Evolutionary conservation across 2,888 invertebrate species (phyloP).

Genomic region (Geotrupes spiniger): DNA sequence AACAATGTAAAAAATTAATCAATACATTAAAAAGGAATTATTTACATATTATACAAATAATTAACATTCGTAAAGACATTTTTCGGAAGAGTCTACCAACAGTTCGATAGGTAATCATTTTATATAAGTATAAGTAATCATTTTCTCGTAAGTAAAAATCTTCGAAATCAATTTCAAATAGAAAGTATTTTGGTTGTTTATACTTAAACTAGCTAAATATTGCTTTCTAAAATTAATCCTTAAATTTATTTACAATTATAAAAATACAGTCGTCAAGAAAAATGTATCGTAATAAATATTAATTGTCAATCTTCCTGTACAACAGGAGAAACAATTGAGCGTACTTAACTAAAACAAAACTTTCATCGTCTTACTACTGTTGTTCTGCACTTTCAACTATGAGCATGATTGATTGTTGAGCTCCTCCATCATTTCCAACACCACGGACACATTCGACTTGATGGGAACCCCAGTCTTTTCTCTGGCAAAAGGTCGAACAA

Average conservation of each 20-base stretch:
- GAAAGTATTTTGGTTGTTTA: too few relatives aligned
- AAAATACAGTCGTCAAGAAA: not conserved
- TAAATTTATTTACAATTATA: conserved; percentile 7
- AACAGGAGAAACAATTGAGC: not conserved
- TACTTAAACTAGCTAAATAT: too few relatives aligned
- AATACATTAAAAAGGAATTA: too few relatives aligned
- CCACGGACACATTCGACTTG: conserved; percentile 80
- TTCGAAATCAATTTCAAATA: too few relatives aligned
- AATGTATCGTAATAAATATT: too few relatives aligned
- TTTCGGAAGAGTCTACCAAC: too few relatives aligned
- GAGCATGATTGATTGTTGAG: conserved; percentile 78
- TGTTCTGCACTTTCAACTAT: conserved; percentile 76
- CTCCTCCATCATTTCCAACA: conserved; percentile 56
- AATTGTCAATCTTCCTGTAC: not conserved
- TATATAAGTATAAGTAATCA: too few relatives aligned
- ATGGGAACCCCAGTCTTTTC: conserved; percentile 85
- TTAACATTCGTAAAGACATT: too few relatives aligned
- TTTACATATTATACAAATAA: too few relatives aligned
- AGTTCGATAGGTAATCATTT: too few relatives aligned
- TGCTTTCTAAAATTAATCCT: not conserved
- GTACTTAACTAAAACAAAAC: not conserved
- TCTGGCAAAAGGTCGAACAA: conserved; percentile 86
- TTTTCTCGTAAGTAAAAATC: too few relatives aligned
- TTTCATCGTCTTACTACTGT: conserved; percentile 41
- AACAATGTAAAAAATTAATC: too few relatives aligned